These are phyloP conservation scores for Choristoneura fumiferana DNA, from an alignment of 1,140 invertebrate species.

Conservation along the genomic window DNA sequence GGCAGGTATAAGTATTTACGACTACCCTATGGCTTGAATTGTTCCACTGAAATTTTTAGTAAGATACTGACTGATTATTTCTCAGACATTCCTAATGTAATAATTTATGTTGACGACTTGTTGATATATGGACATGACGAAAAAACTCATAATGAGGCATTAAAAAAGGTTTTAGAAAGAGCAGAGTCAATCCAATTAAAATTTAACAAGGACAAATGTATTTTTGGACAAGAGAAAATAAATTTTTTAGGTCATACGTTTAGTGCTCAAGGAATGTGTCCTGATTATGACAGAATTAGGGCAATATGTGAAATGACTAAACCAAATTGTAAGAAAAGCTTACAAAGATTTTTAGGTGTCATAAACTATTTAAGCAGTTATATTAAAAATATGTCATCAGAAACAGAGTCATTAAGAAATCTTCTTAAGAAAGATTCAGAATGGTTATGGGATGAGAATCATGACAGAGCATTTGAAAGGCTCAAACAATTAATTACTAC, in stretches of 20 bases:
- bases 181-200: background rate
- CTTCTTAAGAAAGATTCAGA: background rate
- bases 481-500: background rate
- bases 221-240: constrained; percentile 13
- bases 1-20: too few species aligned
- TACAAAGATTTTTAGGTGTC: constrained; percentile 1
- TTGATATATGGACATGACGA: background rate
- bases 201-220: constrained; percentile 36
- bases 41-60: background rate
- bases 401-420: background rate
- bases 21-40: background rate
- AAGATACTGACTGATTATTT: too few species aligned
- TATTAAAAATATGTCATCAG: background rate
- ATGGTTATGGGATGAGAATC: background rate
- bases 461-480: background rate
- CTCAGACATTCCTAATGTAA: background rate
- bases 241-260: background rate
- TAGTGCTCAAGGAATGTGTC: background rate
- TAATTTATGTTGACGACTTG: background rate
- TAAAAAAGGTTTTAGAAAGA: too few species aligned
- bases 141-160: background rate
- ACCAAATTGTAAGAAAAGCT: background rate
- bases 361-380: background rate
- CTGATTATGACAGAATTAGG: background rate
- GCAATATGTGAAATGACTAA: background rate